Base-by-base conservation (phyloP, 2,113 vertebrate species). In the Notechis scutatus region DNA sequence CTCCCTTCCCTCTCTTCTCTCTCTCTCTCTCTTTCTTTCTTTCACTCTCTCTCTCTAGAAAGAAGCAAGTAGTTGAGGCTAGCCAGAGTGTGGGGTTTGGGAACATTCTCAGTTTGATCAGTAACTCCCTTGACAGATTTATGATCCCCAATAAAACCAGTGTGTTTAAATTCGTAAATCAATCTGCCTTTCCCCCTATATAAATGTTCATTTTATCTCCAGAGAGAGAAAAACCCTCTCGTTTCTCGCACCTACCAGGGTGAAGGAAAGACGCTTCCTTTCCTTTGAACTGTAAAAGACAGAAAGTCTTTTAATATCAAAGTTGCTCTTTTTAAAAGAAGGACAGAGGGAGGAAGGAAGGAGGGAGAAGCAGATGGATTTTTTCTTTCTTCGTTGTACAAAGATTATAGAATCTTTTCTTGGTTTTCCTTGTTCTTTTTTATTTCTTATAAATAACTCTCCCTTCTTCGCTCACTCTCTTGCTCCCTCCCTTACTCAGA, bases 81-180 rank as follows among this genome's bases (percentile, higher is more conserved):
- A 95, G 93, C 91, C 94, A 89, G 94, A 95, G 94, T 94, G 90
- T 45, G 74, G 55, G 94, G 96, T 95, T 93, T 95, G 96, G 97
- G 97, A 97, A 96, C 81, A 96, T 97, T 98, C 97, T 96, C 96
- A 95, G 96, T 92, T 85, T 96, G 96, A 96, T 81, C 93, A 50
- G 94, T 95, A 94, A 96, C 95, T 94, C 95, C 42, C 95, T 94
- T 98, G 98, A 98, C 98, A 99, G 98, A 99, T 99, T 99, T 99
- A 98, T 98, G 98, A 98, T 97, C 97, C 90, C 95, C 98, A 98
- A 98, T 98, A 98, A 98, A 98, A 97, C 95, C 95, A 94, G 96
- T 96, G 97, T 97, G 98, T 98, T 97, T 97, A 94, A 97, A 97
- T 98, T 94, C 94, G 97, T 98, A 98, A 98, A 99, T 99, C 99